Conservation (phyloP, 1,140 invertebrate genomes). For the Aethina tumida region DNA sequence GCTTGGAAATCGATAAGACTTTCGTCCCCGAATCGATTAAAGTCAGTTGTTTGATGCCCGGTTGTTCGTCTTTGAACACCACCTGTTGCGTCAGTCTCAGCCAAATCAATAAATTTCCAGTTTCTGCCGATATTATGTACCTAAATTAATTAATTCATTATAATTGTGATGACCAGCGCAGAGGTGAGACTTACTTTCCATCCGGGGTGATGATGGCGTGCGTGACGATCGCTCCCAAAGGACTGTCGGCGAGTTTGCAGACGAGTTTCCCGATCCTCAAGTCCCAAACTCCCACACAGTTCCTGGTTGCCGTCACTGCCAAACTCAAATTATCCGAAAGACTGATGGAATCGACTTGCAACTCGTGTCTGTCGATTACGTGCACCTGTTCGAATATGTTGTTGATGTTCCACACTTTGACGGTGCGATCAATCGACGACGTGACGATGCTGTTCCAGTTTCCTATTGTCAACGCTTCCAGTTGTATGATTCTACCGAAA, state of each 20-base stretch:
- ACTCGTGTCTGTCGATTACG: constrained; percentile 88
- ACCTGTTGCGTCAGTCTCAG: constrained; percentile 75
- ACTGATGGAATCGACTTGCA: constrained; percentile 89
- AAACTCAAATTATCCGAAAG: constrained; percentile 62
- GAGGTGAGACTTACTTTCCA: constrained; percentile 49
- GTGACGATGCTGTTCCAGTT: constrained; percentile 93
- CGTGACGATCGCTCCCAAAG: constrained; percentile 89
- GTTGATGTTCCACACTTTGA: constrained; percentile 99
- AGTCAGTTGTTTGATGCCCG: constrained; percentile 75
- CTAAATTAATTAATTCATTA: constrained; percentile 36
- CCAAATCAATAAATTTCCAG: constrained; percentile 88
- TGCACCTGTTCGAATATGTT: constrained; percentile 98
- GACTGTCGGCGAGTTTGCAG: constrained; percentile 81
- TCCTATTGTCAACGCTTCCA: constrained; percentile 74
- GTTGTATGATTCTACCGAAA: constrained; percentile 90
- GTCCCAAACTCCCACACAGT: constrained; percentile 93
- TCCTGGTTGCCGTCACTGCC: constrained; percentile 81
- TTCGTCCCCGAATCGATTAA: constrained; percentile 75
- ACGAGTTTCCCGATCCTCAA: constrained; percentile 74
- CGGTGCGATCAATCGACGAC: constrained; percentile 93
- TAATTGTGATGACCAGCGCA: neutral
- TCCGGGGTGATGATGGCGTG: constrained; percentile 80
- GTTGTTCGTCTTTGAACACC: constrained; percentile 73
- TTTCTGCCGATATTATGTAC: constrained; percentile 82
- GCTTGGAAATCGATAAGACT: constrained; percentile 75